Evolutionary conservation across 2,888 invertebrate genomes (phyloP), one percentile per base, ranked within the genome.

Genomic region (Lamellibrachia satsuma): DNA sequence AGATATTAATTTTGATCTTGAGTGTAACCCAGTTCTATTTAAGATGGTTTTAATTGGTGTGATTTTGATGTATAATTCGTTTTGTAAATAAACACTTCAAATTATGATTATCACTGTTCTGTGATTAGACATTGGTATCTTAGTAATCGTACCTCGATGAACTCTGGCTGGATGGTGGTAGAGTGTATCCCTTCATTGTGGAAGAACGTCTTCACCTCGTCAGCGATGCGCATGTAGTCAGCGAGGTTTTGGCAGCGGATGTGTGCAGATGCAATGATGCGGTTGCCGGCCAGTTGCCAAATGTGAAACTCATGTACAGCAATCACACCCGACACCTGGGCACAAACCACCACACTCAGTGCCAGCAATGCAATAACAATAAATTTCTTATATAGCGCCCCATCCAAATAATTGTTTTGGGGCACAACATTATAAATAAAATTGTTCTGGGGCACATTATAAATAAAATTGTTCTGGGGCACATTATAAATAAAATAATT

Each of bases 141-240:
- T 15, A 52, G 52, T 91, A 27, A 27, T 52, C 11, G 93, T 93
- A 95, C 95, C 96, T 99, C 99, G 92, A 98, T 98, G 96, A 99
- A 99, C 97, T 99, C 99, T 0, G 99, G 99, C 96, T 99, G 99
- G 96, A 99, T 99, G 57, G 99, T 99, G 52, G 99, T 99, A 90
- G 99, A 99, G 97, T 99, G 99, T 95, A 99, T 99, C 92, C 99
- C 99, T 97, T 99, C 99, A 96, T 99, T 98, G 97, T 99, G 99
- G 97, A 99, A 99, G 97, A 99, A 98, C 96, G 98, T 98, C 96
- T 99, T 99, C 9, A 99, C 98, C 96, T 98, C 98, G 96, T 98
- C 98, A 0, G 99, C 99, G 94, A 99, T 98, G 96, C 98, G 98
- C 98, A 99, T 99, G 96, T 99, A 99, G 96, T 99, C 99, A 1